Evolutionary conservation across 2,113 vertebrate genomes (phyloP).

Genomic region (Microtus oregoni): DNA sequence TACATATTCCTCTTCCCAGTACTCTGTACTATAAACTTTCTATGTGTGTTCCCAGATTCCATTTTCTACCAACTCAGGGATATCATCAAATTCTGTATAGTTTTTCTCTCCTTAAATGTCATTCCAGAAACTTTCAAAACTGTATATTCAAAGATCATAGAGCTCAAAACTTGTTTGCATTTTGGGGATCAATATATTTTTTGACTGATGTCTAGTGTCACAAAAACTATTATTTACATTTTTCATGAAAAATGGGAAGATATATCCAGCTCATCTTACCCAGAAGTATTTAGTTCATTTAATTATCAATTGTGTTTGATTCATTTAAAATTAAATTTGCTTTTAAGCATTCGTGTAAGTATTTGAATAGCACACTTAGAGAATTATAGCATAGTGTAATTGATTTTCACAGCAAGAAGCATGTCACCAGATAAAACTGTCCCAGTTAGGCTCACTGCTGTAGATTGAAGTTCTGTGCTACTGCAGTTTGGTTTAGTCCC

Average conservation of each 20-base stretch:
- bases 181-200: neutral
- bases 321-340: conserved; percentile 30
- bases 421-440: neutral
- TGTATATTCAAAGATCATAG: neutral
- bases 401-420: neutral
- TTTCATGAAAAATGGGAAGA: neutral
- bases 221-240: neutral
- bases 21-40: neutral
- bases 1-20: neutral
- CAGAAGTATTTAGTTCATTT: conserved; percentile 1
- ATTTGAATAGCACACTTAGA: neutral
- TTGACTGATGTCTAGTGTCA: neutral
- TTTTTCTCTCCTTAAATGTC: neutral
- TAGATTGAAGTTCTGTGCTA: neutral
- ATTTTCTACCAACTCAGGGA: neutral
- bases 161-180: neutral
- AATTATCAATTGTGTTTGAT: conserved; percentile 7
- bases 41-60: neutral
- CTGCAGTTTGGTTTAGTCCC: neutral
- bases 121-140: neutral
- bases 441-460: neutral
- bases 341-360: neutral
- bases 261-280: conserved; percentile 6
- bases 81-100: neutral
- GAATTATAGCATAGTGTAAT: neutral